Evolutionary conservation across 2,113 vertebrate genomes (phyloP), one percentile per base, ranked within the genome.

Genomic region (Sclerurus mexicanus): DNA sequence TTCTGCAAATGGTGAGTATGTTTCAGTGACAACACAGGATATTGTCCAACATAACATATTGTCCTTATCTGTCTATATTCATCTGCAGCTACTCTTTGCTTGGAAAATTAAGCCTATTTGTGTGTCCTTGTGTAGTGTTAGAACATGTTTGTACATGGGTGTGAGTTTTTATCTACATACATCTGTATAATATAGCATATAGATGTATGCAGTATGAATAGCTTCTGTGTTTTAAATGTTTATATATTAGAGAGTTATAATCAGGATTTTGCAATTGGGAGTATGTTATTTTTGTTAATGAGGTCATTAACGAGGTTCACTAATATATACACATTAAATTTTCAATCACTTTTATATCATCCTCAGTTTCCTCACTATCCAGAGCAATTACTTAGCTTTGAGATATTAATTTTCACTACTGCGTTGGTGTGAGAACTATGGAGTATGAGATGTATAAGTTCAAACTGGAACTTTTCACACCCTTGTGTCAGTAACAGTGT

Each of bases 1-100:
- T 99, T 84, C 98, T 99, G 96, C 99, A 99, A 96, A 99, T 99
- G 99, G 99, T 99, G 97, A 99, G 99, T 98, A 95, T 39, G 42
- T 66, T 89, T 81, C 87, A 89, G 63, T 85, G 94, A 25, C 56
- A 76, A 2, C 82, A 59, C 35, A 55, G 68, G 64, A 25, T 50
- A 40, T 60, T 86, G 75, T 80, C 85, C 62, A 30, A 27, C 18
- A 2, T 9, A 53, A 5, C 53, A 6, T 35, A 6, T 42, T 80
- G 86, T 74, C 69, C 40, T 86, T 25, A 39, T 30, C n/a, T 75
- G 23, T 81, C 44, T 87, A 1, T 75, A 4, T 28, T 81, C 44
- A 27, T 86, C 86, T 75, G 52, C 88, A 63, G 44, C 28, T 77
- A 23, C 64, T 86, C 44, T 39, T 83, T 81, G 76, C 73, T 89